Conservation (phyloP, 2,888 invertebrate species). For the Perdita meconis region DNA sequence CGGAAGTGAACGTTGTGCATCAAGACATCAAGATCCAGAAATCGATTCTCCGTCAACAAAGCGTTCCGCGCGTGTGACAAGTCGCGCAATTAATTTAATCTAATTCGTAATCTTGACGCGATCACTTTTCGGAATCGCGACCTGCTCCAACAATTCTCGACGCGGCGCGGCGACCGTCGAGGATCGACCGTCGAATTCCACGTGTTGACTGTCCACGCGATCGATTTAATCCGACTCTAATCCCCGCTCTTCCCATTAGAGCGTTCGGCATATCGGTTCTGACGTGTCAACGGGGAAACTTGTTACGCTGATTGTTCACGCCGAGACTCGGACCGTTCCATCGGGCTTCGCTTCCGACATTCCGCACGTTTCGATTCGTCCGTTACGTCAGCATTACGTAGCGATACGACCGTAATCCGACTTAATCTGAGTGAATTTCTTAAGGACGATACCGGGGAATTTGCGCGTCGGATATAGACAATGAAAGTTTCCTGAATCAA, state of each 20-base stretch:
- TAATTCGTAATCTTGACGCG: too few species aligned
- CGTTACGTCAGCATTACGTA: constrained; percentile 51
- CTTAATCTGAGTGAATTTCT: constrained; percentile 38
- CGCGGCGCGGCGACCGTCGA: too few species aligned
- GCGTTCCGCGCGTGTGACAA: too few species aligned
- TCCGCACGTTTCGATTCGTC: background rate
- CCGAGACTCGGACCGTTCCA: background rate
- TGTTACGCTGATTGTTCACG: background rate
- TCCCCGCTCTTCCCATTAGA: background rate
- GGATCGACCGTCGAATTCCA: too few species aligned
- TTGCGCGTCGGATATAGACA: constrained; percentile 16
- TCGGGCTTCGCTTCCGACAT: background rate
- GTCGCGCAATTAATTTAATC: too few species aligned
- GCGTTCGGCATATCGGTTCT: background rate
- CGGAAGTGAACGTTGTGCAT: too few species aligned
- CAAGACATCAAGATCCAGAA: too few species aligned
- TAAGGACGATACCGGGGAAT: constrained; percentile 16
- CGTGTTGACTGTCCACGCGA: too few species aligned
- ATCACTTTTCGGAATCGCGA: too few species aligned
- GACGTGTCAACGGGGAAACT: background rate
- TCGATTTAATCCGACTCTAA: too few species aligned
- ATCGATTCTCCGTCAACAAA: too few species aligned
- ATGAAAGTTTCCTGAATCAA: constrained; percentile 11
- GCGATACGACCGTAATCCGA: constrained; percentile 51
- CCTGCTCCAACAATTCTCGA: too few species aligned